phyloP scores from a whole-genome alignment of 35 echinoderm and acorn worm species.

The Heliocidaris tuberculata region DNA sequence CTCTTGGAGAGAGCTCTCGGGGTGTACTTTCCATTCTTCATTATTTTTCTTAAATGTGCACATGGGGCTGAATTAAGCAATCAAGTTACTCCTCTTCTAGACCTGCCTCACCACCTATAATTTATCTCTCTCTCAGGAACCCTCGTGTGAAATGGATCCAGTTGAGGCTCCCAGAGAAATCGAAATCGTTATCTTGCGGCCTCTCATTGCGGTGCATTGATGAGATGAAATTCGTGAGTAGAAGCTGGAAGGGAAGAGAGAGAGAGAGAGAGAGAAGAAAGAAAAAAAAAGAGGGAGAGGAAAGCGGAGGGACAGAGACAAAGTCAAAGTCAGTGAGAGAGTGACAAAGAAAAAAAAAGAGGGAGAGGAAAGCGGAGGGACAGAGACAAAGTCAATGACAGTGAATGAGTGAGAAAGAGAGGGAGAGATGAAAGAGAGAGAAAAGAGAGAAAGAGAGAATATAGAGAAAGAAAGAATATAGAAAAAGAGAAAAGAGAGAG shows the following conservation, averaged over 20 bases:
- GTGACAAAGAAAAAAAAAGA: too few relatives aligned
- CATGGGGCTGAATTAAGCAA: not conserved
- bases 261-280: not conserved
- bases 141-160: not conserved
- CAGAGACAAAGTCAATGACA: too few relatives aligned
- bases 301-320: too few relatives aligned
- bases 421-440: too few relatives aligned
- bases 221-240: not conserved
- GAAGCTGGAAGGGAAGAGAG: not conserved
- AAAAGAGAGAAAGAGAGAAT: too few relatives aligned
- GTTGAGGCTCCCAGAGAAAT: not conserved
- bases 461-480: too few relatives aligned
- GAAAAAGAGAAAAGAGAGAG: too few relatives aligned
- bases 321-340: too few relatives aligned
- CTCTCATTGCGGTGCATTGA: not conserved
- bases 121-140: not conserved
- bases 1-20: not conserved
- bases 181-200: not conserved
- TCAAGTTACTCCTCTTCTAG: not conserved
- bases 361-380: too few relatives aligned
- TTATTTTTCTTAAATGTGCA: not conserved
- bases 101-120: not conserved
- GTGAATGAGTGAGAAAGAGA: too few relatives aligned
- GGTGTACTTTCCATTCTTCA: constrained; percentile 1
- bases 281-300: not conserved